Evolutionary conservation across 2,888 invertebrate species (phyloP).

Genomic region (Eretmocerus hayati): DNA sequence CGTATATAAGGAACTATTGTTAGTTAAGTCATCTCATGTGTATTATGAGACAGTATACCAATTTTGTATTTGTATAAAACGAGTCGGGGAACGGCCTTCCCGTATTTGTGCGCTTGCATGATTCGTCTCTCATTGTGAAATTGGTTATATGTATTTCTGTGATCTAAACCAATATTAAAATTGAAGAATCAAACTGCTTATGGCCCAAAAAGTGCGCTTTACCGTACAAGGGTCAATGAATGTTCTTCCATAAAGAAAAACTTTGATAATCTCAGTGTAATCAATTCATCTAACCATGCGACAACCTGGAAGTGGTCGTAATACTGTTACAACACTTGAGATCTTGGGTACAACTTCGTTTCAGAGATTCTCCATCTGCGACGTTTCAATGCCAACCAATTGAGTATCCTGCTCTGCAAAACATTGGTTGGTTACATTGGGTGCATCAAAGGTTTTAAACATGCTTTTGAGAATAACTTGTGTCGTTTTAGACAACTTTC

Average conservation of each 20-base stretch:
- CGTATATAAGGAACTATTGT: slow-evolving; percentile 25
- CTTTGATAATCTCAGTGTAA: too few relatives aligned
- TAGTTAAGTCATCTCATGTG: slow-evolving; percentile 44
- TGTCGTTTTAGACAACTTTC: slow-evolving; percentile 7
- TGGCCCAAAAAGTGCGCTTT: slow-evolving; percentile 2
- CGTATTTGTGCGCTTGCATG: slow-evolving; percentile 18
- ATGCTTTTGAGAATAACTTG: too few relatives aligned
- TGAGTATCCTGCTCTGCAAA: too few relatives aligned
- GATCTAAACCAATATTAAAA: slow-evolving; percentile 1
- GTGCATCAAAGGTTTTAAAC: slow-evolving; percentile 8
- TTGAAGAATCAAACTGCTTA: neutral
- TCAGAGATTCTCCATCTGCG: too few relatives aligned
- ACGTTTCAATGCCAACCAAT: too few relatives aligned
- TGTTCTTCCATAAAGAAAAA: slow-evolving; percentile 20
- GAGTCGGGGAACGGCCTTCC: slow-evolving; percentile 13
- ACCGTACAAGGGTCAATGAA: slow-evolving; percentile 7
- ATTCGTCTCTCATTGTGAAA: slow-evolving; percentile 7
- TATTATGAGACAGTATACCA: slow-evolving; percentile 42
- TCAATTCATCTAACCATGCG: too few relatives aligned
- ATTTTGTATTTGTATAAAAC: slow-evolving; percentile 43
- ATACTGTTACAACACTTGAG: too few relatives aligned
- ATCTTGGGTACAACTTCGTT: too few relatives aligned
- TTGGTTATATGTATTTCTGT: slow-evolving; percentile 12
- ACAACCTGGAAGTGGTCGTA: too few relatives aligned
- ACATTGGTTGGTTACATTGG: too few relatives aligned